Evolutionary conservation across 1,140 invertebrate species (phyloP).

Genomic region (Cydia splendana): DNA sequence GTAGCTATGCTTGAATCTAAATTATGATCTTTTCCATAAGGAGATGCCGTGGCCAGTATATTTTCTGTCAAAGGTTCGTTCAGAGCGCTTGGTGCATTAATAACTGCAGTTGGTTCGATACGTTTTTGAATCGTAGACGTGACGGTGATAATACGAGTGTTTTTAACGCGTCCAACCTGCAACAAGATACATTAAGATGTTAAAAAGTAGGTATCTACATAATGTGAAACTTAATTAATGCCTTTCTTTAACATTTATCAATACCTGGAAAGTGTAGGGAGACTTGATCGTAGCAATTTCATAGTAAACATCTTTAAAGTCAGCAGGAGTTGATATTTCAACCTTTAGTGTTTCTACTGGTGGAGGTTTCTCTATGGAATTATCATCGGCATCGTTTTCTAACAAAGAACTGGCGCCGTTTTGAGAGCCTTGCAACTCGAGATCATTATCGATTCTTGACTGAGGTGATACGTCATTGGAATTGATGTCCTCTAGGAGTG

Average conservation of each 20-base stretch:
- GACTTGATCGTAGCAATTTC: conserved; percentile 94
- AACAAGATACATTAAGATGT: conserved; percentile 36
- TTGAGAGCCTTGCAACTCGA: conserved; percentile 85
- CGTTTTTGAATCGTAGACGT: conserved; percentile 90
- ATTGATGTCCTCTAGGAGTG: conserved; percentile 67
- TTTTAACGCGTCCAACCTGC: conserved; percentile 92
- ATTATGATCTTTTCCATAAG: conserved; percentile 86
- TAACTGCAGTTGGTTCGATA: conserved; percentile 82
- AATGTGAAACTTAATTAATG: background rate
- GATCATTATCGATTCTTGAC: conserved; percentile 82
- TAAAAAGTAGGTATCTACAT: no score
- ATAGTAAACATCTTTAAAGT: conserved; percentile 91
- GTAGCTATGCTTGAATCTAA: conserved; percentile 90
- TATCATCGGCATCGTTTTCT: conserved; percentile 81
- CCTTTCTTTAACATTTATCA: background rate
- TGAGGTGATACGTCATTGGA: conserved; percentile 69
- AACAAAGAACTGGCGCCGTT: conserved; percentile 81
- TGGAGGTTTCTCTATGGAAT: conserved; percentile 82
- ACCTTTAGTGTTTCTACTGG: conserved; percentile 90
- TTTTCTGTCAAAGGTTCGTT: conserved; percentile 92
- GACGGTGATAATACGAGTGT: conserved; percentile 91
- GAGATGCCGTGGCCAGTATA: conserved; percentile 88
- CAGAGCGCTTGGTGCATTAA: conserved; percentile 80
- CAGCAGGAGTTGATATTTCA: conserved; percentile 91
- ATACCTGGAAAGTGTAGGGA: conserved; percentile 92